Base-by-base conservation (phyloP, 2,113 vertebrate species). In the Bubo blakistoni region DNA sequence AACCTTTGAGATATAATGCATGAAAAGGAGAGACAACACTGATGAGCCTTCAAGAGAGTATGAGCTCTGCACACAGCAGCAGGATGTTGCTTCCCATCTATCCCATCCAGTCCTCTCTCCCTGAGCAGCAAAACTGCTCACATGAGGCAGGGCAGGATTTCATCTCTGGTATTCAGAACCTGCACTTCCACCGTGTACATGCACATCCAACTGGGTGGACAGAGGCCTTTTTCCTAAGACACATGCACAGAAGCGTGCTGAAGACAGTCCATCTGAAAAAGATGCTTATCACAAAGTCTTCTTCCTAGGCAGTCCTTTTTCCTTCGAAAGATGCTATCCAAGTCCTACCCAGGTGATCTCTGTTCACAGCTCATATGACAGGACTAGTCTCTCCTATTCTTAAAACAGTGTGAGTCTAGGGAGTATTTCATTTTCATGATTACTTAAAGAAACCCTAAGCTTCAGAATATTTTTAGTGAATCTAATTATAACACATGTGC, bases 401-500 rank as follows among this genome's bases (percentile, higher is more conserved):
- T 86, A 29, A 83, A 86, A 85, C 11, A 3, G 36, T 70, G 25
- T 0, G 1, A 81, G 29, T 47, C 32, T 57, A 59, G 12, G 36
- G 7, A 87, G 22, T 34, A 62, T 65, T 86, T 94, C 32, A 58
- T 27, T 81, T 86, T 44, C 52, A 76, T 4, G 16, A 44, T 6
- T 72, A 34, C 70, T 65, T 55, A 34, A 73, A 94, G 62, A 71
- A 92, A 67, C 27, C 6, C 38, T 71, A 72, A 81, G 55, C 27
- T 61, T 81, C 72, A 65, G 59, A 94, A 63, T 83, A 61, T 29
- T 63, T 87, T 87, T 79, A 86, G 57, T 91, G 70, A 69, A 92
- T 84, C 49, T 91, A 89, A 88, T 96, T 94, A 62, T 42, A 94
- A 91, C 30, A 89, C 83, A 95, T 84, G 86, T 95, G 86, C 62